phyloP scores from a whole-genome alignment of 2,888 invertebrate genomes.

The Brassicogethes aeneus region DNA sequence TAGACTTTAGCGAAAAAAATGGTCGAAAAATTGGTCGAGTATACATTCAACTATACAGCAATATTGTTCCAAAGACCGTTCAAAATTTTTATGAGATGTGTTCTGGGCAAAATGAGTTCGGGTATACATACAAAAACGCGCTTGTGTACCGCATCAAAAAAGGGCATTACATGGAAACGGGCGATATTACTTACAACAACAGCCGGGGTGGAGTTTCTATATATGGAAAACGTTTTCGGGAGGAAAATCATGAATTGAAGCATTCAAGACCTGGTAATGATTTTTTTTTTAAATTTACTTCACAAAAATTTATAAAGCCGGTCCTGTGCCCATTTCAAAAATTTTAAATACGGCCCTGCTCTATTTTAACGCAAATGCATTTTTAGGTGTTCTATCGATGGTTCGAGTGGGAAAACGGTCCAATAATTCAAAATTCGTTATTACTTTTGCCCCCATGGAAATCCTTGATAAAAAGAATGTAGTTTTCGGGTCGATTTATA shows the following conservation, averaged over 20 bases:
- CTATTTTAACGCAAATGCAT: too few relatives aligned
- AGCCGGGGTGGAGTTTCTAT: constrained; percentile 45
- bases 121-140: constrained; percentile 33
- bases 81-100: constrained; percentile 38
- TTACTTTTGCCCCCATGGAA: constrained; percentile 40
- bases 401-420: too few relatives aligned
- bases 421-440: constrained; percentile 45
- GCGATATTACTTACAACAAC: constrained; percentile 44
- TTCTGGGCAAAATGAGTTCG: constrained; percentile 20
- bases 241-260: constrained; percentile 41
- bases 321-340: too few relatives aligned
- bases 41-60: constrained; percentile 36
- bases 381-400: too few relatives aligned
- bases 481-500: constrained; percentile 44
- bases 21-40: constrained; percentile 34
- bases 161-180: constrained; percentile 45
- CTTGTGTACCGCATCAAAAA: constrained; percentile 42
- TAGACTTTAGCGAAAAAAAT: constrained; percentile 35
- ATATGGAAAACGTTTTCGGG: constrained; percentile 40
- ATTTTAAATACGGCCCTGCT: too few relatives aligned
- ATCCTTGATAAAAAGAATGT: constrained; percentile 40
- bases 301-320: too few relatives aligned
- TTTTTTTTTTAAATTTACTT: too few relatives aligned
- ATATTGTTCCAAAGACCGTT: constrained; percentile 37
- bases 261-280: constrained; percentile 43